Percentiles rank a stretch among this genome's conserved stretches.
phyloP scores from a whole-genome alignment of 1,140 invertebrate genomes.

The Capitella teleta region DNA sequence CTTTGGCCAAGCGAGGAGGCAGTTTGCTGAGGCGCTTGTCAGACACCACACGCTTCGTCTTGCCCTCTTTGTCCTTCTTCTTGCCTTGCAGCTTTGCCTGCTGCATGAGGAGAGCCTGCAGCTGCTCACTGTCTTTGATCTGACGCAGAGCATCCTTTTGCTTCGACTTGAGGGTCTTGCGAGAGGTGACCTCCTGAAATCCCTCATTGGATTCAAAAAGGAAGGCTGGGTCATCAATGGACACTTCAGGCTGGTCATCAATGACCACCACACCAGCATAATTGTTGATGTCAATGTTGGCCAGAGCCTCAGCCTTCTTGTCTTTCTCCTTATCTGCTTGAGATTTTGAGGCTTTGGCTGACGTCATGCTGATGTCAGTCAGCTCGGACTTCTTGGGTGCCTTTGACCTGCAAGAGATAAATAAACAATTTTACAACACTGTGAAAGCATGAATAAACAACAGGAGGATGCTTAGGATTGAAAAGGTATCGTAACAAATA shows the following conservation, averaged over 20 bases:
- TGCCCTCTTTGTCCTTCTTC: slow-evolving; percentile 17
- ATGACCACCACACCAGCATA: slow-evolving; percentile 48
- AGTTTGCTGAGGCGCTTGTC: slow-evolving; percentile 49
- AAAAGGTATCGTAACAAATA: background rate
- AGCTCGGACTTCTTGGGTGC: background rate
- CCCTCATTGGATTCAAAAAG: slow-evolving; percentile 55
- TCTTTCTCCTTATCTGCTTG: no score
- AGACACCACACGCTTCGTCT: slow-evolving; percentile 9
- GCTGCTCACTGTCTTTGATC: slow-evolving; percentile 51
- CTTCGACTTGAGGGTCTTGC: slow-evolving; percentile 50
- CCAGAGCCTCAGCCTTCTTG: slow-evolving; percentile 45
- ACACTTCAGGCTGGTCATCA: slow-evolving; percentile 49
- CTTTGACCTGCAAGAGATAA: no score
- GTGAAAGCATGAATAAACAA: no score
- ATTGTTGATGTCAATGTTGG: slow-evolving; percentile 48
- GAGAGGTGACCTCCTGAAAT: slow-evolving; percentile 76
- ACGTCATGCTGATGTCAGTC: no score
- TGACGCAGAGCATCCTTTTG: slow-evolving; percentile 38
- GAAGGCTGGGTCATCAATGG: slow-evolving; percentile 42
- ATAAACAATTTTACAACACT: no score
- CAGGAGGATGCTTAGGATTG: background rate
- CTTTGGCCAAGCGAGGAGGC: slow-evolving; percentile 69
- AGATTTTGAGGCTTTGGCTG: slow-evolving; percentile 42
- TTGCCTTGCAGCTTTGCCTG: slow-evolving; percentile 18
- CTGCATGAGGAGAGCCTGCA: slow-evolving; percentile 19